Conservation (phyloP, 2,113 vertebrate genomes). For the Ursus arctos region DNA sequence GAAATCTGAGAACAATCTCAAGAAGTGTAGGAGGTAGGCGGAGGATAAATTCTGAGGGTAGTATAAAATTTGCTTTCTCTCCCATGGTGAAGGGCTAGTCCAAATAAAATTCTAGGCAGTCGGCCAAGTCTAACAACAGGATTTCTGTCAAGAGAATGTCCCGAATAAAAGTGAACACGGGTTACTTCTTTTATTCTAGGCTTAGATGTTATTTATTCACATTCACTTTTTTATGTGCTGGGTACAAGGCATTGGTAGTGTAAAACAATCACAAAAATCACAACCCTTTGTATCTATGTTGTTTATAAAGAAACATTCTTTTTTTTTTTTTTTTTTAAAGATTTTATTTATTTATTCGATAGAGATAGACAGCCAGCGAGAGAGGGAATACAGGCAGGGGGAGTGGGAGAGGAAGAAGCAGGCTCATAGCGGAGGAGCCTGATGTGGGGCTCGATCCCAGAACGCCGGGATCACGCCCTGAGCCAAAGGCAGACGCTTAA, state of each 20-base stretch:
- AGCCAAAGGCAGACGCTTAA: too few relatives aligned
- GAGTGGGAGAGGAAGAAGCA: too few relatives aligned
- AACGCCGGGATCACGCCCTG: too few relatives aligned
- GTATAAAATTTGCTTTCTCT: conserved; percentile 68
- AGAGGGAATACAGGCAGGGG: too few relatives aligned
- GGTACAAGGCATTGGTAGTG: conserved; percentile 2
- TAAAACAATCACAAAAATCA: background rate
- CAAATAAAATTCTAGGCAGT: conserved; percentile 65
- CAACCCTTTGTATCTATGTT: conserved; percentile 5
- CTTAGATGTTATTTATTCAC: conserved; percentile 52
- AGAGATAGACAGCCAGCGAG: too few relatives aligned
- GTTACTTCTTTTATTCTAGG: conserved; percentile 56
- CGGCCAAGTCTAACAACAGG: conserved; percentile 62
- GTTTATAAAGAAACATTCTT: conserved; percentile 43
- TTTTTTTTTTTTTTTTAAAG: too few relatives aligned
- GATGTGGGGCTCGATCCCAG: too few relatives aligned
- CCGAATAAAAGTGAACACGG: conserved; percentile 56
- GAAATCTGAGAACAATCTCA: conserved; percentile 78
- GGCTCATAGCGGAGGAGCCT: too few relatives aligned
- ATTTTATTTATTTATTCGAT: too few relatives aligned
- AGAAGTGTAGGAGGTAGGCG: conserved; percentile 46
- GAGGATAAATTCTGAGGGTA: conserved; percentile 56
- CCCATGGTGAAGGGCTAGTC: conserved; percentile 58
- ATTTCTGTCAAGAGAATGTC: conserved; percentile 61
- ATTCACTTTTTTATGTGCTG: background rate